Conservation (phyloP, 1,140 invertebrate genomes). For the Drepana arcuata region DNA sequence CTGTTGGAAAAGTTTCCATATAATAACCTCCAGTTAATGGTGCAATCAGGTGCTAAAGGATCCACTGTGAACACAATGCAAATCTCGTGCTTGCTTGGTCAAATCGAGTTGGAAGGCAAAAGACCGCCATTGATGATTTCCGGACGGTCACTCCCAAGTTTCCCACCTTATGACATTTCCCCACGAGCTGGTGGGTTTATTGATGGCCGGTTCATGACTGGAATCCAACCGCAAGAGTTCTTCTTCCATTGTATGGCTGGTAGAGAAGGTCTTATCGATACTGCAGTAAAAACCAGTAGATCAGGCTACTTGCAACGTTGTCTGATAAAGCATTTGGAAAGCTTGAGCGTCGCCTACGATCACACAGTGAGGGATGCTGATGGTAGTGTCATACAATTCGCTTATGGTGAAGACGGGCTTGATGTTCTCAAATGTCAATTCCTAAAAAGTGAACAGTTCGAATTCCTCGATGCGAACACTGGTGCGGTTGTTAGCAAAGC, state of each 20-base stretch:
- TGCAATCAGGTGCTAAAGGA: conserved; percentile 98
- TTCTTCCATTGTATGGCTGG: conserved; percentile 99
- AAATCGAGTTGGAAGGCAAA: conserved; percentile 99
- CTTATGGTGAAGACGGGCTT: conserved; percentile 98
- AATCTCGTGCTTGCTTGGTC: conserved; percentile 96
- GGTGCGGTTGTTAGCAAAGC: conserved; percentile 76
- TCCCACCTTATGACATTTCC: conserved; percentile 90
- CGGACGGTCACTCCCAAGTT: conserved; percentile 94
- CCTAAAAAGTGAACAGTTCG: conserved; percentile 83
- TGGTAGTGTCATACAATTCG: conserved; percentile 93
- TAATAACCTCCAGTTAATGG: conserved; percentile 98
- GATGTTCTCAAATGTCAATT: conserved; percentile 93
- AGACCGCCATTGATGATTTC: conserved; percentile 95
- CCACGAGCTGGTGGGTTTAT: conserved; percentile 97
- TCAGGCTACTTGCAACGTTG: conserved; percentile 98
- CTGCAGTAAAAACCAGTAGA: conserved; percentile 93
- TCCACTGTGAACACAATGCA: conserved; percentile 97
- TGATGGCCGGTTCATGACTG: conserved; percentile 95
- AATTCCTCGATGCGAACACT: conserved; percentile 87
- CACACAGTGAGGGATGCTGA: conserved; percentile 96
- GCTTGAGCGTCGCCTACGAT: conserved; percentile 92
- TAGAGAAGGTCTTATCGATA: conserved; percentile 92
- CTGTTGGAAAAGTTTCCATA: conserved; percentile 90
- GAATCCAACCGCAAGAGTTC: conserved; percentile 97
- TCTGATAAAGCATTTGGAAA: conserved; percentile 98